A percentile compares a stretch with the other conserved stretches of the same genome.
Conservation (phyloP, 1,140 invertebrate genomes). For the Pseudomyrmex concolor region DNA sequence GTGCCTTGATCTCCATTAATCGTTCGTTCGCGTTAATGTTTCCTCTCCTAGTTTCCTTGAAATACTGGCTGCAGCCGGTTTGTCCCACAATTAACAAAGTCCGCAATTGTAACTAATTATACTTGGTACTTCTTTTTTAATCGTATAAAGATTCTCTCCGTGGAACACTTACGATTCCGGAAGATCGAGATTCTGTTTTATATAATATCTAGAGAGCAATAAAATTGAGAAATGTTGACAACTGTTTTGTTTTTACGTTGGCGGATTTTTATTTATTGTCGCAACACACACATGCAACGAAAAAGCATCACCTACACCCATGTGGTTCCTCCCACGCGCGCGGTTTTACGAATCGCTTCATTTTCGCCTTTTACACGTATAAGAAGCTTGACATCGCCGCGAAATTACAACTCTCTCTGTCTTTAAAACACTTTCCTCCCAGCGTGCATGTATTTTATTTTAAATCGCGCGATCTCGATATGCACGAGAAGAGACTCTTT, state of each 20-base stretch:
- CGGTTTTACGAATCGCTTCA: conserved; percentile 37
- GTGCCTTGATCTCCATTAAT: conserved; percentile 65
- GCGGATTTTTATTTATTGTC: conserved; percentile 20
- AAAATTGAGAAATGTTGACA: too few relatives aligned
- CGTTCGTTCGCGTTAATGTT: conserved; percentile 33
- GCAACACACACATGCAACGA: neutral
- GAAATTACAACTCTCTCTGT: conserved; percentile 1
- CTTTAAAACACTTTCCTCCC: neutral
- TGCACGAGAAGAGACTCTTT: neutral
- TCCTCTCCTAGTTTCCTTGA: conserved; percentile 53
- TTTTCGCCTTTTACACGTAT: conserved; percentile 34
- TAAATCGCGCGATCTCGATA: neutral
- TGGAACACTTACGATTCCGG: too few relatives aligned
- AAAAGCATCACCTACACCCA: neutral
- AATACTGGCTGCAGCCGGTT: conserved; percentile 21
- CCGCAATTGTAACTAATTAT: conserved; percentile 25
- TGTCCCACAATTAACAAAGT: neutral
- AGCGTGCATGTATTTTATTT: neutral
- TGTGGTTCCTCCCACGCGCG: conserved; percentile 4
- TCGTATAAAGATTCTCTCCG: too few relatives aligned
- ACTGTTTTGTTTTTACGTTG: neutral
- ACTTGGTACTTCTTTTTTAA: neutral
- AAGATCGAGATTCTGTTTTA: too few relatives aligned
- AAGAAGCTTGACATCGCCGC: neutral
- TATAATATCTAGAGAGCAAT: too few relatives aligned